These are phyloP conservation scores for Cottoperca gobio DNA, from an alignment of 2,797 vertebrate genomes.

Conservation along the genomic window DNA sequence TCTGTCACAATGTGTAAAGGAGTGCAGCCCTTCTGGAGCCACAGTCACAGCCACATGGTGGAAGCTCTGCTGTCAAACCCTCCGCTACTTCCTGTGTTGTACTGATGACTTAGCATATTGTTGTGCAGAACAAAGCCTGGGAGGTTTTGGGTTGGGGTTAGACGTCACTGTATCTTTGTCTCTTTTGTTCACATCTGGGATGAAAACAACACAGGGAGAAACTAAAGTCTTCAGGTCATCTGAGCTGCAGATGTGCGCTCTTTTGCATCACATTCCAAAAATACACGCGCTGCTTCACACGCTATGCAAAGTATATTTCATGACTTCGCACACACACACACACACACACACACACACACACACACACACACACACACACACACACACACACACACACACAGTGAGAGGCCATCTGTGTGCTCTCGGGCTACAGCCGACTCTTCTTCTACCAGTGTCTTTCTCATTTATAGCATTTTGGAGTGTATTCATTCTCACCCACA, in stretches of 20 bases:
- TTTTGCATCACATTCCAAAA: conserved; percentile 12
- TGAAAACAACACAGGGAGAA: not conserved
- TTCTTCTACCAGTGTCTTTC: not conserved
- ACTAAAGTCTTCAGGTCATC: not conserved
- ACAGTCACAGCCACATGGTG: not conserved
- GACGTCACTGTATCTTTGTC: not conserved
- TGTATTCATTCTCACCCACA: not conserved
- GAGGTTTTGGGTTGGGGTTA: too few species aligned
- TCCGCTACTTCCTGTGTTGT: not conserved
- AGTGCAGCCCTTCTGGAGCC: not conserved
- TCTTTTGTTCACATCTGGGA: conserved; percentile 6
- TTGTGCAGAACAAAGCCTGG: not conserved
- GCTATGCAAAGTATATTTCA: not conserved
- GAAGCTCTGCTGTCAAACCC: not conserved
- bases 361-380: not conserved
- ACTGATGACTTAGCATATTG: too few species aligned
- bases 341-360: not conserved
- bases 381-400: not conserved
- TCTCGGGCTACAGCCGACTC: conserved; percentile 18
- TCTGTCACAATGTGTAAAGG: too few species aligned
- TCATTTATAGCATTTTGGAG: not conserved
- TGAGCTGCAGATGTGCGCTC: conserved; percentile 5
- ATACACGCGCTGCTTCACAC: not conserved
- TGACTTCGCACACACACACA: not conserved
- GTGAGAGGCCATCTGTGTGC: conserved; percentile 19